These are phyloP conservation scores for Chironomus tentans DNA, from an alignment of 2,888 invertebrate genomes.

Conservation along the genomic window DNA sequence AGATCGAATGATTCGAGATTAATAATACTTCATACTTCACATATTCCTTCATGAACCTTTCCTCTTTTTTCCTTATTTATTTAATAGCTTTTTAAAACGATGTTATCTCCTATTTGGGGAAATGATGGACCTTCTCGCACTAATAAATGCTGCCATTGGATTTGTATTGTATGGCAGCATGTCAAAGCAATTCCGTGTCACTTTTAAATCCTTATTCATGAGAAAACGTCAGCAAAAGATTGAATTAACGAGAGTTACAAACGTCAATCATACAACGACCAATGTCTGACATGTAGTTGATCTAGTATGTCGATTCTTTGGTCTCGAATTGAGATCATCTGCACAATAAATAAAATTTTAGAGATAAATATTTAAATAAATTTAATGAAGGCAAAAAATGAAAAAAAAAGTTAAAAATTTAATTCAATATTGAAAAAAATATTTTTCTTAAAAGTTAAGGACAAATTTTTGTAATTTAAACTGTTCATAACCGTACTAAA, in stretches of 20 bases:
- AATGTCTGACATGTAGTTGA: constrained; percentile 36
- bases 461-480: too few species aligned
- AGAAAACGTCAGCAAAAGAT: constrained; percentile 51
- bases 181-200: constrained; percentile 84
- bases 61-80: neutral
- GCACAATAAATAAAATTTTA: too few species aligned
- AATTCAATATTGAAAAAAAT: too few species aligned
- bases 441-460: too few species aligned
- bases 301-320: neutral
- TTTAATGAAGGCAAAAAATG: too few species aligned
- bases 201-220: constrained; percentile 60
- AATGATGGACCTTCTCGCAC: constrained; percentile 79
- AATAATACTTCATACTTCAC: too few species aligned
- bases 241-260: constrained; percentile 39
- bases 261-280: constrained; percentile 36
- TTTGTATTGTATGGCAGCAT: constrained; percentile 90
- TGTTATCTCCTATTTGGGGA: constrained; percentile 79
- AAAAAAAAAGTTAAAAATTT: too few species aligned
- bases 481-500: too few species aligned
- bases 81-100: constrained; percentile 63
- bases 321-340: neutral
- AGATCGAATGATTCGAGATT: neutral
- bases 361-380: too few species aligned
- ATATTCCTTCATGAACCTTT: too few species aligned
- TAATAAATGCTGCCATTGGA: constrained; percentile 86